A percentile compares a stretch with the other conserved stretches of the same genome.
Evolutionary conservation across 1,140 invertebrate genomes (phyloP).

Genomic region (Cyclina sinensis): DNA sequence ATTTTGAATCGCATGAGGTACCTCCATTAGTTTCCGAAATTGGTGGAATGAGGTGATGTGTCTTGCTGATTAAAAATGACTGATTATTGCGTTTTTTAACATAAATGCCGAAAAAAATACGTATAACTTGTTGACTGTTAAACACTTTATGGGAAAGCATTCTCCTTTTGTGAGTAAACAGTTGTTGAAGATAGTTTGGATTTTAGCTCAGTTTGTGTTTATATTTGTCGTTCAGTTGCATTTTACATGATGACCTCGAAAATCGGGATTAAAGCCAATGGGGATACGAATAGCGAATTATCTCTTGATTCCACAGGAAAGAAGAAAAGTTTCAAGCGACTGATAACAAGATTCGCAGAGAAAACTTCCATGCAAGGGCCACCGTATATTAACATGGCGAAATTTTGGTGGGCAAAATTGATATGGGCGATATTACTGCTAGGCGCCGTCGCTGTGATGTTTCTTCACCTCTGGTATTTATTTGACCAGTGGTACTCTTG

Average conservation of each 20-base stretch:
- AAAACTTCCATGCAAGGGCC: slow-evolving; percentile 72
- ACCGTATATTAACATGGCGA: slow-evolving; percentile 63
- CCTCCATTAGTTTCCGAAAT: too few relatives aligned
- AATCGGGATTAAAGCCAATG: neutral
- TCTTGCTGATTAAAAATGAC: too few relatives aligned
- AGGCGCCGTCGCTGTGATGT: slow-evolving; percentile 53
- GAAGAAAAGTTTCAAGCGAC: slow-evolving; percentile 41
- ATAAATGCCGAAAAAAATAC: too few relatives aligned
- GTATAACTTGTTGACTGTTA: too few relatives aligned
- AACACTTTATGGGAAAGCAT: too few relatives aligned
- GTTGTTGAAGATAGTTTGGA: too few relatives aligned
- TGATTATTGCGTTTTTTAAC: too few relatives aligned
- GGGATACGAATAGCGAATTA: neutral
- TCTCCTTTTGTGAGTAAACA: too few relatives aligned
- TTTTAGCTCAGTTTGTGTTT: too few relatives aligned
- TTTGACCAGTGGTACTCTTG: slow-evolving; percentile 67
- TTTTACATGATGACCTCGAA: neutral
- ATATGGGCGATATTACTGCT: slow-evolving; percentile 66
- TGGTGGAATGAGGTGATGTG: too few relatives aligned
- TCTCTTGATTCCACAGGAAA: slow-evolving; percentile 41
- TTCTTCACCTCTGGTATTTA: slow-evolving; percentile 68
- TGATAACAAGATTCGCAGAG: slow-evolving; percentile 66
- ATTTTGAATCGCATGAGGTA: too few relatives aligned
- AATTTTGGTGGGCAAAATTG: slow-evolving; percentile 48
- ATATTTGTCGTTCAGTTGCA: neutral